These are phyloP conservation scores for Monoplex corrugatus DNA, from an alignment of 2,888 invertebrate genomes.

Conservation along the genomic window DNA sequence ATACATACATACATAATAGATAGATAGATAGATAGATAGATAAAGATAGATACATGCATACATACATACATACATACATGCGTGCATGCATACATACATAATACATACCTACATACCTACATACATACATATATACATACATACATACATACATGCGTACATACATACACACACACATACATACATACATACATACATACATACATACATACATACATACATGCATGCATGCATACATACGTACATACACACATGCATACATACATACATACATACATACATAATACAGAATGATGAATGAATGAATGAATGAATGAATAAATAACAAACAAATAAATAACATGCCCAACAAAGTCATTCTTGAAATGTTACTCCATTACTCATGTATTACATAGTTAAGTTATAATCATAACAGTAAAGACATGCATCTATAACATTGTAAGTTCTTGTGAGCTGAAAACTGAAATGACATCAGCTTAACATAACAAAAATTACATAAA, in stretches of 20 bases:
- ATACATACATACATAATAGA: slow-evolving; percentile 1
- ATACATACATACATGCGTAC: background rate
- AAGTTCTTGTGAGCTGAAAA: too few species aligned
- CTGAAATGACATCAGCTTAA: too few species aligned
- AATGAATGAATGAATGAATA: too few species aligned
- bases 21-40: too few species aligned
- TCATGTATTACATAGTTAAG: too few species aligned
- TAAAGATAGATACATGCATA: background rate
- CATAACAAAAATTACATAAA: too few species aligned
- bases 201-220: slow-evolving; percentile 8
- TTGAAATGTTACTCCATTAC: too few species aligned
- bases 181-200: background rate
- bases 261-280: background rate
- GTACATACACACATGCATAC: background rate
- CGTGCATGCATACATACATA: background rate
- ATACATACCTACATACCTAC: background rate
- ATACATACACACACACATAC: slow-evolving; percentile 22
- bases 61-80: background rate
- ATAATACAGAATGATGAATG: too few species aligned
- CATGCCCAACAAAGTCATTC: too few species aligned
- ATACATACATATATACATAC: background rate
- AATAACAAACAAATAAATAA: too few species aligned
- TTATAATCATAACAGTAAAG: too few species aligned
- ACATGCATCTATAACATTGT: too few species aligned
- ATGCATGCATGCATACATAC: background rate